These are phyloP conservation scores for Nycticorax nycticorax DNA, from an alignment of 2,113 vertebrate species.

Conservation along the genomic window DNA sequence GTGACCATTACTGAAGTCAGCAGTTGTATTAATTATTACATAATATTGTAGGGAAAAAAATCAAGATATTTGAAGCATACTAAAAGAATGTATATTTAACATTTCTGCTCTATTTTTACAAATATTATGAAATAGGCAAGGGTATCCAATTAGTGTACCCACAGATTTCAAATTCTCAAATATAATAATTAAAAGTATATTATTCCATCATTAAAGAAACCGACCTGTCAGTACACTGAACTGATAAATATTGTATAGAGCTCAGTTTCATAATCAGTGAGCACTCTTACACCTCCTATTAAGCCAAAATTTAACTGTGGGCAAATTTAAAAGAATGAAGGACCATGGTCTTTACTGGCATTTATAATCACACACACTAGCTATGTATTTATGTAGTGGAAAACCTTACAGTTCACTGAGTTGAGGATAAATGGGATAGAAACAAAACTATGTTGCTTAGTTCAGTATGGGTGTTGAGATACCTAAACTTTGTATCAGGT, in stretches of 20 bases:
- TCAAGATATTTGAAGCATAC: background rate
- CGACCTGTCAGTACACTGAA: background rate
- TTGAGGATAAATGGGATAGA: background rate
- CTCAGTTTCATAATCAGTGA: background rate
- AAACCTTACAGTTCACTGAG: background rate
- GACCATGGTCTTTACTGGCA: background rate
- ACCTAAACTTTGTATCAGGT: background rate
- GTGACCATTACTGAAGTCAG: background rate
- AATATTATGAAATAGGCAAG: background rate
- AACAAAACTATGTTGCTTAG: background rate
- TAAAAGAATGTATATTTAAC: background rate
- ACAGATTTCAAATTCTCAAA: background rate
- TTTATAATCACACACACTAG: background rate
- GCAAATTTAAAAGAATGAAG: background rate
- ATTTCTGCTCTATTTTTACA: background rate
- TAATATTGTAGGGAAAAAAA: background rate
- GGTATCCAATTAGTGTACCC: background rate
- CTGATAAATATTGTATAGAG: background rate
- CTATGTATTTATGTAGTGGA: background rate
- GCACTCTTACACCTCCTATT: background rate
- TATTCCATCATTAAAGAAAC: background rate
- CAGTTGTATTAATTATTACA: background rate
- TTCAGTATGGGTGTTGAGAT: background rate
- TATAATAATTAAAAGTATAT: background rate
- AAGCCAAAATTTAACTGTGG: background rate